These are phyloP conservation scores for Cladorhizidae sp. DNA, from an alignment of 37 sponge, comb jelly and placozoan species.

Conservation along the genomic window DNA sequence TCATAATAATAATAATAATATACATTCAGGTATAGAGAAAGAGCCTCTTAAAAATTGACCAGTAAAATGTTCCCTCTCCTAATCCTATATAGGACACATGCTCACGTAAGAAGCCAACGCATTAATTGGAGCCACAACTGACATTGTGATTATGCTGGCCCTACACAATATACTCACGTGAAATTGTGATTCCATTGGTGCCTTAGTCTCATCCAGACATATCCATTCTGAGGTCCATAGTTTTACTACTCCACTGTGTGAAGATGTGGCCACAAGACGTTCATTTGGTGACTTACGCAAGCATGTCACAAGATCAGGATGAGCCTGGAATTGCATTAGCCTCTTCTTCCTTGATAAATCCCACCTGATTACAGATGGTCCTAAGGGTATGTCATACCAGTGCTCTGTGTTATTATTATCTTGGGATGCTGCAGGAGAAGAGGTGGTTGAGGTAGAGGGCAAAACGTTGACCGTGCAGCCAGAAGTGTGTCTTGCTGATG, in stretches of 20 bases:
- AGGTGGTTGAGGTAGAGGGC: neutral
- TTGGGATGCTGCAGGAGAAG: neutral
- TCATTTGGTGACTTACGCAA: constrained; percentile 42
- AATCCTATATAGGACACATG: too few species aligned
- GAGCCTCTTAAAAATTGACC: too few species aligned
- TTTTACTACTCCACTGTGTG: constrained; percentile 57
- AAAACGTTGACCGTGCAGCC: constrained; percentile 8
- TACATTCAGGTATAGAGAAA: too few species aligned
- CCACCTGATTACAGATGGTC: constrained; percentile 55
- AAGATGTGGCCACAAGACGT: constrained; percentile 41
- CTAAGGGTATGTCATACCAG: constrained; percentile 52
- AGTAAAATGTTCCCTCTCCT: too few species aligned
- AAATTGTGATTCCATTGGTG: constrained; percentile 44
- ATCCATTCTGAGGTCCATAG: constrained; percentile 49
- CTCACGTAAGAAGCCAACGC: too few species aligned
- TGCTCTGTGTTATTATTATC: constrained; percentile 11
- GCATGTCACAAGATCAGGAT: constrained; percentile 53
- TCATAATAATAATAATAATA: too few species aligned
- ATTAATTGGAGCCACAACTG: too few species aligned
- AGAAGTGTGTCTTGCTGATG: constrained; percentile 69
- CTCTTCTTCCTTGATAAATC: constrained; percentile 9
- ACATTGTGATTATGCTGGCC: too few species aligned
- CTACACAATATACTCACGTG: too few species aligned
- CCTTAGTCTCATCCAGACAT: constrained; percentile 9
- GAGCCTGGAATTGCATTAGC: constrained; percentile 52